Evolutionary conservation across 1,140 invertebrate species (phyloP), one percentile per base, ranked within the genome.

Genomic region (Neelides sp.): DNA sequence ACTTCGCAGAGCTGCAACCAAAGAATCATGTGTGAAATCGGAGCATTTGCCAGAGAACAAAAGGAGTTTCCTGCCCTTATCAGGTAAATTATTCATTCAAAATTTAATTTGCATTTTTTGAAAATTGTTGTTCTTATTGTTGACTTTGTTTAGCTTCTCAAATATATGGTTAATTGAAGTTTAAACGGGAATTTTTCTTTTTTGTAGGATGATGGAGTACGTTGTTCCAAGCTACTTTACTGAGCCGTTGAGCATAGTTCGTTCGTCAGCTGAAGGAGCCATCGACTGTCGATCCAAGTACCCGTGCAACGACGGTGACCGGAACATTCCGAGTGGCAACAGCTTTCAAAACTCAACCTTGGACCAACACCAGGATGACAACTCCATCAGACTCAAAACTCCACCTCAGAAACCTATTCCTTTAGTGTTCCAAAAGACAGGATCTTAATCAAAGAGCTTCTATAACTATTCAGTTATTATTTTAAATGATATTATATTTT

Each of bases 1-100:
- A 30, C 35, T 7, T 48, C 46, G 15, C 46, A 48, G 20, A 5
- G 20, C 3, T 48, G 46, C 24, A 26, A 30, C n/a, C 46, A 48
- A 19, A 35, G 27, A 10, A 23, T 48, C 19, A 23, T 48, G 3
- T 48, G 46, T 36, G 24, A 36, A 7, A 20, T 48, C 4, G 46
- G 46, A 7, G 19, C 12, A 17, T 36, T 19, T 30, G 32, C 46
- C 28, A 35, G 46, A 22, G 30, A 10, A 5, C 28, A 20, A n/a
- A 7, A 48, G 15, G 46, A 26, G 5, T 34, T 48, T 36, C 35
- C 46, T 20, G 37, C 22, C 24, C 15, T 48, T 8, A 13, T 48
- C 3, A 35, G 46, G 46, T 48, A 36, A 48, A 32, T 32, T n/a
- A n/a, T 8, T 8, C 8, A n/a, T 10, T 10, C 30, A 32, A 32